A percentile compares a stretch with the other conserved stretches of the same genome.
These are phyloP conservation scores for Pteruthius melanotis DNA, from an alignment of 2,113 vertebrate species.

Conservation along the genomic window DNA sequence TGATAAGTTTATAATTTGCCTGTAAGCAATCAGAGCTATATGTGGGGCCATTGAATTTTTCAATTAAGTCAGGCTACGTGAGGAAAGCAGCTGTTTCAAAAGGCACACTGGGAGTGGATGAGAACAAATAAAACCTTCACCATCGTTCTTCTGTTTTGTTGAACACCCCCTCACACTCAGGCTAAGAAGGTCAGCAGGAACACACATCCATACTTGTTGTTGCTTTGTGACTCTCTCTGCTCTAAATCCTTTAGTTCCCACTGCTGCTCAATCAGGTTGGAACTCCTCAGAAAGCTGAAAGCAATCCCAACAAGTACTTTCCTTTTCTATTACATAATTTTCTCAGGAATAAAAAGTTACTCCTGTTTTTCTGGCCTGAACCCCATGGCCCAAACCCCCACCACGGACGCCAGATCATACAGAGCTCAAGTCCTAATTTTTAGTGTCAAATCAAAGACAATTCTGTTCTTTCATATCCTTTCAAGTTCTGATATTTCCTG, in stretches of 20 bases:
- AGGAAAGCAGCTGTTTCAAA: background rate
- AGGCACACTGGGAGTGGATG: background rate
- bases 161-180: rapidly evolving
- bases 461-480: background rate
- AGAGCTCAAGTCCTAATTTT: background rate
- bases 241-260: background rate
- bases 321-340: background rate
- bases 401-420: background rate
- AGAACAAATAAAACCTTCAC: background rate
- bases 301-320: background rate
- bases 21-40: background rate
- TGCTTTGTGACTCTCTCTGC: background rate
- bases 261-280: background rate
- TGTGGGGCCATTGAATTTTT: background rate
- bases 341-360: background rate
- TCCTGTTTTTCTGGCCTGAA: background rate
- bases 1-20: background rate
- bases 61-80: background rate
- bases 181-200: background rate
- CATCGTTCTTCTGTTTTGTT: rapidly evolving
- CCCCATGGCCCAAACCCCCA: background rate
- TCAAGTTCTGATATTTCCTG: background rate
- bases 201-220: background rate
- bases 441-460: background rate
- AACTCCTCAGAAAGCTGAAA: background rate